phyloP scores from a whole-genome alignment of 2,113 vertebrate species.

The Proteles cristata region DNA sequence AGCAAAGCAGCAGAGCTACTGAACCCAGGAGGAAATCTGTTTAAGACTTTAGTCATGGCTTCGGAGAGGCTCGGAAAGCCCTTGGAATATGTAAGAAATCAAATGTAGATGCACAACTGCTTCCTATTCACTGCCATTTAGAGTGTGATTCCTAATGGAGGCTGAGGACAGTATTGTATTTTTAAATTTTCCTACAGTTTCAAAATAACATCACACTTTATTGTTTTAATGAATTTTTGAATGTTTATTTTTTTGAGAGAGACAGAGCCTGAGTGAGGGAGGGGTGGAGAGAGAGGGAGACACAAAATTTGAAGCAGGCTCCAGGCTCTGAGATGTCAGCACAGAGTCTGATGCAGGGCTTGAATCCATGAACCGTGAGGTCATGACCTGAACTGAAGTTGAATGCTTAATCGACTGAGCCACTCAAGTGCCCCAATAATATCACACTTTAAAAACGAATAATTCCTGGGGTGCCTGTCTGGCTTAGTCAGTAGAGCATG shows the following conservation, averaged over 20 bases:
- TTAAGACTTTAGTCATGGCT: background rate
- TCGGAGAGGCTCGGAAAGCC: background rate
- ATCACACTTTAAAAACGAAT: constrained; percentile 29
- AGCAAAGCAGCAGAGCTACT: background rate
- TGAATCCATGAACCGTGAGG: too few species aligned
- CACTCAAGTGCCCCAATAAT: background rate
- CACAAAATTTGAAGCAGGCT: too few species aligned
- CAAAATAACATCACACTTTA: background rate
- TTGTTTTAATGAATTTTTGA: too few species aligned
- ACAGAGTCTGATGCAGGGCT: too few species aligned
- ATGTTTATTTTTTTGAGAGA: too few species aligned
- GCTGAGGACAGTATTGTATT: background rate
- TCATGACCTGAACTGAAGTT: too few species aligned
- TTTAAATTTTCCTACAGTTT: background rate
- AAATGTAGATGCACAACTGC: background rate
- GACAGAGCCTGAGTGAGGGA: too few species aligned
- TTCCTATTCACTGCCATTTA: background rate
- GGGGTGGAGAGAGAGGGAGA: too few species aligned
- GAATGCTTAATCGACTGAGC: too few species aligned
- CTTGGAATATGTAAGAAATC: background rate
- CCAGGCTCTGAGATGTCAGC: too few species aligned
- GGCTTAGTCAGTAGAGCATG: background rate
- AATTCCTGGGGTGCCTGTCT: background rate
- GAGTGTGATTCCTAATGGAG: background rate
- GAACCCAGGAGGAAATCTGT: constrained; percentile 20